These are phyloP conservation scores for Neopelma chrysocephalum DNA, from an alignment of 2,797 vertebrate genomes.

Conservation along the genomic window DNA sequence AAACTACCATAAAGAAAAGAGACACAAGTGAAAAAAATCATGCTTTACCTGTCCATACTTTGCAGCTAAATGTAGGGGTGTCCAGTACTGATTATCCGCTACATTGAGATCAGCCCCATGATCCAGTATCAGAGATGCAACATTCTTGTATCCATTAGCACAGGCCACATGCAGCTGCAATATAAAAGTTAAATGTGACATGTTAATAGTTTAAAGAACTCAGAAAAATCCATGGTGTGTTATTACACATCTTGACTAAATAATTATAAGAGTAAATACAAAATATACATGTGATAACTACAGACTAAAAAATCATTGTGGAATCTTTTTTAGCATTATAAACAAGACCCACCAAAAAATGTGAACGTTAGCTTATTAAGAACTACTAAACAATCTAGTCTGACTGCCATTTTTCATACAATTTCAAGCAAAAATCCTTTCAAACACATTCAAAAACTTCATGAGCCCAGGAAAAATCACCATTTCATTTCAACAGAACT, in stretches of 20 bases:
- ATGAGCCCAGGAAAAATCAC: neutral
- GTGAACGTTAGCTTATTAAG: neutral
- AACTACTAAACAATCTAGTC: neutral
- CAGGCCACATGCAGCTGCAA: conserved; percentile 90
- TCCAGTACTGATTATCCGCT: conserved; percentile 86
- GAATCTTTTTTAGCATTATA: neutral
- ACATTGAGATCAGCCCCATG: conserved; percentile 83
- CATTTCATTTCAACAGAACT: neutral
- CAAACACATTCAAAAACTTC: neutral
- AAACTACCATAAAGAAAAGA: neutral
- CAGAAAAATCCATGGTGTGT: accelerated
- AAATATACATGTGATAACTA: neutral
- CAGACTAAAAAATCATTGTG: neutral
- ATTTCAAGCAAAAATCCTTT: neutral
- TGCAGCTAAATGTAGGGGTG: conserved; percentile 91
- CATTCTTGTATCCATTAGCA: conserved; percentile 89
- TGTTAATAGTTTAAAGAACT: neutral
- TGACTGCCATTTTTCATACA: neutral
- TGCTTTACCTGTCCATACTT: conserved; percentile 93
- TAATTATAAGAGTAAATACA: neutral
- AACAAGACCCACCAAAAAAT: neutral
- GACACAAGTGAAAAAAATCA: neutral
- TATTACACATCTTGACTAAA: neutral
- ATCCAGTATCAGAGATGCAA: conserved; percentile 84
- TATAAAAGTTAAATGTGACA: neutral